Evolutionary conservation across 2,888 invertebrate species (phyloP).

Genomic region (Tetragnatha montana): DNA sequence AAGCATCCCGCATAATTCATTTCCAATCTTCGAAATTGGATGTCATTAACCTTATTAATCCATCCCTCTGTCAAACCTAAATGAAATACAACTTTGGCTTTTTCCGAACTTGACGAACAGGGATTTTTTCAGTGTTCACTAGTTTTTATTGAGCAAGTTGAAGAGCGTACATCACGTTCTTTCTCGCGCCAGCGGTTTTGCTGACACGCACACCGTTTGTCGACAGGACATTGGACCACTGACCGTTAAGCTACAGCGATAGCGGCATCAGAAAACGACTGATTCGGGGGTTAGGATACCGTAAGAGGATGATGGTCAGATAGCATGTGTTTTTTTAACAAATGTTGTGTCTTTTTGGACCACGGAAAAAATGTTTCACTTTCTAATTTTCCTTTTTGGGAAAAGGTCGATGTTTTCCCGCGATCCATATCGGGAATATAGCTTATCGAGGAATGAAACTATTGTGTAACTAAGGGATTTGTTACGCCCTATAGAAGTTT

Average conservation of each 20-base stretch:
- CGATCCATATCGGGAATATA: background rate
- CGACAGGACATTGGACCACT: slow-evolving; percentile 43
- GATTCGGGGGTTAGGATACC: background rate
- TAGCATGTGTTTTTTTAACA: background rate
- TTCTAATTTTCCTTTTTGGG: background rate
- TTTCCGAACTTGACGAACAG: background rate
- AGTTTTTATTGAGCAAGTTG: background rate
- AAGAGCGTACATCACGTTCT: background rate
- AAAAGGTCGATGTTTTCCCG: background rate
- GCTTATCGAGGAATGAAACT: no score
- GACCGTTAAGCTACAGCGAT: slow-evolving; percentile 12
- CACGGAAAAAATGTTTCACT: background rate
- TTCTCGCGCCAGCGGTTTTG: background rate
- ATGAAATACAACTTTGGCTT: background rate
- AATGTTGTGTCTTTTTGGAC: background rate
- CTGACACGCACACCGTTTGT: background rate
- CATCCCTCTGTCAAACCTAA: background rate
- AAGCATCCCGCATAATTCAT: background rate
- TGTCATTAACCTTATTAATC: background rate
- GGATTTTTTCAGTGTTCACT: background rate
- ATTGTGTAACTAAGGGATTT: no score
- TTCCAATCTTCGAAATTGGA: background rate
- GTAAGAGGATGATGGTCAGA: background rate
- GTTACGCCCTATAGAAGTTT: no score
- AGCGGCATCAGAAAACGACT: background rate